Evolutionary conservation across 2,888 invertebrate species (phyloP).

Genomic region (Lithophane semibrunnea): DNA sequence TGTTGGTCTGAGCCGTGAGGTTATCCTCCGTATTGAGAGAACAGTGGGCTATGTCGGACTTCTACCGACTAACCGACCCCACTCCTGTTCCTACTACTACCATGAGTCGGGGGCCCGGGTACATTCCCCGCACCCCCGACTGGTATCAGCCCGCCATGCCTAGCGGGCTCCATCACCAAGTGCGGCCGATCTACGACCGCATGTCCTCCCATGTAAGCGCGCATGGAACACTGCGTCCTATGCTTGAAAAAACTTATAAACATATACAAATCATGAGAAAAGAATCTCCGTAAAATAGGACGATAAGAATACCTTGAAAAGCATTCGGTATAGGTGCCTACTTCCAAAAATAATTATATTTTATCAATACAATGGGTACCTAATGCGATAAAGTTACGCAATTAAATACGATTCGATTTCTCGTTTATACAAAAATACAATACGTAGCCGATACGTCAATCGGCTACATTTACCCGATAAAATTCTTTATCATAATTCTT

Average conservation of each 20-base stretch:
- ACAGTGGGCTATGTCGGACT: no score
- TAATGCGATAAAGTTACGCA: not conserved
- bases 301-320: not conserved
- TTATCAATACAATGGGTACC: constrained; percentile 8
- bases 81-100: no score
- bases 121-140: no score
- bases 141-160: no score
- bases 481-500: not conserved
- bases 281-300: not conserved
- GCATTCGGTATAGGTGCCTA: not conserved
- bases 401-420: not conserved
- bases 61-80: no score
- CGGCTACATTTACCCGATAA: not conserved
- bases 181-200: no score
- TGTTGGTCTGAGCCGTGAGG: no score
- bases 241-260: not conserved
- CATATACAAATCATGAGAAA: not conserved
- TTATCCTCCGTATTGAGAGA: no score
- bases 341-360: constrained; percentile 13
- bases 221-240: no score
- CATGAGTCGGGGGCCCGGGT: no score
- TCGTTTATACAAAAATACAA: not conserved
- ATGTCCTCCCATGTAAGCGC: no score
- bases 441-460: not conserved
- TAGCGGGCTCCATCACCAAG: no score